Evolutionary conservation across 2,888 invertebrate species (phyloP), one percentile per base, ranked within the genome.

Genomic region (Coleophora deauratella): DNA sequence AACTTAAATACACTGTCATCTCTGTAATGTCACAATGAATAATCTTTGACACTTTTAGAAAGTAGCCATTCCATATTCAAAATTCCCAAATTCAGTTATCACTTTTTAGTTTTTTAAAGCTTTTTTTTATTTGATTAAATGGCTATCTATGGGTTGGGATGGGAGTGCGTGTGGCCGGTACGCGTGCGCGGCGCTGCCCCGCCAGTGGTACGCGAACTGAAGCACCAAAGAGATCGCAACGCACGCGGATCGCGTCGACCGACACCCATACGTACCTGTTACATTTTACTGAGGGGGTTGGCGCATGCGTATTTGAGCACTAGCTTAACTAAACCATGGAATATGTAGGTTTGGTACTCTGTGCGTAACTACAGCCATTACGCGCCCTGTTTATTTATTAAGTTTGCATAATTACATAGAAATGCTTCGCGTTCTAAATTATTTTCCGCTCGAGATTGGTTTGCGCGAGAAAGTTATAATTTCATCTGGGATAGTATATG

Each of bases 191-290:
- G 45, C 47, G 63, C 72, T 61, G 45, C 47, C 44, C 64, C 54
- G 57, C 63, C 60, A 67, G 54, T 69, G 62, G 62, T 67, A 62
- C 60, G 65, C 71, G 72, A n/a, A 79, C 79, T 78, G 79, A 75
- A 62, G 62, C 57, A 55, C 49, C 59, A 57, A 61, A 59, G 61
- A 49, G 50, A 51, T 43, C 50, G 38, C 4, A 10, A n/a, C n/a
- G 32, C 33, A 27, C 33, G 14, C 36, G 14, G 31, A 13, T 28
- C 32, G 35, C 12, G 21, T 21, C 21, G 31, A 31, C 15, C 9
- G 28, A 27, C 27, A 27, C 27, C 41, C 21, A 39, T 35, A 38
- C 44, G 59, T 72, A 72, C 71, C 71, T 72, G 72, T 72, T 72
- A 69, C 66, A 62, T 71, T 64, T 62, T 51, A 43, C 55, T 57